Base-by-base conservation (phyloP, 2,888 invertebrate genomes). In the Choristoneura rosaceana region DNA sequence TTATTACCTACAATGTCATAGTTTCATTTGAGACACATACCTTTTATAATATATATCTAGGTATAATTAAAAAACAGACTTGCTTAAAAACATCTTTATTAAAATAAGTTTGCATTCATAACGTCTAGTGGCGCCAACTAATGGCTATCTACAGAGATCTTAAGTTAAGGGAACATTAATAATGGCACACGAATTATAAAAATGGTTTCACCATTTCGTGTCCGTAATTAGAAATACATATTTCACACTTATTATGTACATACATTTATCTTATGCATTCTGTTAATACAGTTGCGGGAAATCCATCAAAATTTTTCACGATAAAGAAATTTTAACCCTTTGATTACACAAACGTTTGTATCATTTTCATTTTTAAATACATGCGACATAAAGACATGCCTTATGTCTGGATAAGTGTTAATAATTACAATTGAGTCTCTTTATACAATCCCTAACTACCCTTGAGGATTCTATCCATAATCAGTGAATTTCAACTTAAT, bases 1-100 rank as follows among this genome's bases (percentile, higher is more conserved):
- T 84, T 84, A 85, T 76, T 80, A 81, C 76, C 82, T 88, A 87
- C 85, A 84, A 50, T 76, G 34, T n/a, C 61, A 73, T 74, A 2
- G 77, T 86, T 88, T 89, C 74, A 81, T 82, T 85, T 34, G 14
- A 61, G 15, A 15, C 15, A 17, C 10, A 10, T 10, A 4, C 12
- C 25, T 33, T 55, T 15, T n/a, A 4, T 47, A 12, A 14, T 4
- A 47, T 4, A 4, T 38, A 4, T 38, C 38, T 38, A 0, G 8
- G 3, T 43, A 43, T 7, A 8, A 45, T 47, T 4, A 47, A 14
- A 47, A 33, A 10, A 33, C 14, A 5, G 9, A 45, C n/a, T 34
- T 34, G 33, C n/a, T 50, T 50, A 25, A 50, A 68, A 41, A 47
- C 8, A 63, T 69, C 4, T 71, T 73, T 73, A 73, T 69, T 73